Percentiles rank a stretch among this genome's conserved stretches.
These are phyloP conservation scores for Drosophila rufa DNA, from an alignment of 1,140 invertebrate genomes.

Conservation along the genomic window DNA sequence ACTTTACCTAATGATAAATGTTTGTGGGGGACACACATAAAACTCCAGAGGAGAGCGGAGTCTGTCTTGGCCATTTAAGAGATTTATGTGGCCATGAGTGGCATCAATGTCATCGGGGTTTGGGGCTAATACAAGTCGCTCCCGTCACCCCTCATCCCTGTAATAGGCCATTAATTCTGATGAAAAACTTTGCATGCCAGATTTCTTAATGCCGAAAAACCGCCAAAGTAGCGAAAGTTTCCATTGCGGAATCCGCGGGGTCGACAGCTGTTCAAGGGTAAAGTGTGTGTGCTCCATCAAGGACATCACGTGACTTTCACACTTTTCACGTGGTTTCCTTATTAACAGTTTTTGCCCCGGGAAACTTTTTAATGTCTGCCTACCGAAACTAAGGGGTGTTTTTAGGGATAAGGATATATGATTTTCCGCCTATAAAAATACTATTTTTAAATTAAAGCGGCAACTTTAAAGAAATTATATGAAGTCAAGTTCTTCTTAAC, in stretches of 20 bases:
- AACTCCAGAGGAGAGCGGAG: slow-evolving; percentile 52
- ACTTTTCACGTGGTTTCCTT: slow-evolving; percentile 17
- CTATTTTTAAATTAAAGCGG: too few species aligned
- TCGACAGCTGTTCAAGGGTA: slow-evolving; percentile 9
- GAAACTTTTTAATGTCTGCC: slow-evolving; percentile 22
- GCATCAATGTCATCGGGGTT: slow-evolving; percentile 59
- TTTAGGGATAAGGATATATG: too few species aligned
- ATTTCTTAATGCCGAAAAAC: slow-evolving; percentile 4
- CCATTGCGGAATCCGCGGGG: slow-evolving; percentile 7
- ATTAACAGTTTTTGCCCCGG: neutral
- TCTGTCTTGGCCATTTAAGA: slow-evolving; percentile 50
- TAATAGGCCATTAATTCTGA: slow-evolving; percentile 60
- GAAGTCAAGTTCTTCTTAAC: too few species aligned
- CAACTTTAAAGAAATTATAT: too few species aligned
- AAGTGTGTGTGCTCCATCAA: slow-evolving; percentile 29
- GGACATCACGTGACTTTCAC: slow-evolving; percentile 41
- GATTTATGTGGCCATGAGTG: slow-evolving; percentile 63
- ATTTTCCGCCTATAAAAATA: too few species aligned
- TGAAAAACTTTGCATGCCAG: slow-evolving; percentile 50
- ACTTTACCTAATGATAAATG: slow-evolving; percentile 78
- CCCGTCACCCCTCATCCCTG: neutral
- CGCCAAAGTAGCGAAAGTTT: slow-evolving; percentile 16
- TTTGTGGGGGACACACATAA: slow-evolving; percentile 56
- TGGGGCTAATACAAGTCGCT: slow-evolving; percentile 33
- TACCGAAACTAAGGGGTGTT: too few species aligned